Conservation (phyloP, 37 sponge, comb jelly and placozoan species). For the Mnemiopsis leidyi region DNA sequence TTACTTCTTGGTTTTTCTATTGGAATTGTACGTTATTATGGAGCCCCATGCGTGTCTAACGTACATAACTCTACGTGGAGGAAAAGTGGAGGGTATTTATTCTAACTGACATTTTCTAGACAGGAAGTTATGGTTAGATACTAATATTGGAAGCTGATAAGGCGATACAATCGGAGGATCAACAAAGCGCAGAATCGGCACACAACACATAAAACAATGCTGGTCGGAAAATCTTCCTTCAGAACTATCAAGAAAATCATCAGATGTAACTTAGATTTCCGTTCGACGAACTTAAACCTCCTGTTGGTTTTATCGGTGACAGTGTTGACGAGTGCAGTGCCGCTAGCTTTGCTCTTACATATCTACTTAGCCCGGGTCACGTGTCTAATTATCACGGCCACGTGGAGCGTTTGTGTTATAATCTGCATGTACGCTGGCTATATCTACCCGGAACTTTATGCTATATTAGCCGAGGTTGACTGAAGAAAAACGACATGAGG, state of each 20-base stretch:
- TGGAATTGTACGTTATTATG: neutral
- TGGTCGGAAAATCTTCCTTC: neutral
- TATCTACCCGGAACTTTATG: neutral
- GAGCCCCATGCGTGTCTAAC: neutral
- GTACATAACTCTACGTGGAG: neutral
- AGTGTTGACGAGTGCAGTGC: conserved; percentile 7
- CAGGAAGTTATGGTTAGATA: too few relatives aligned
- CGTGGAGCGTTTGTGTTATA: neutral
- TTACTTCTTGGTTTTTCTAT: neutral
- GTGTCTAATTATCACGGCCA: neutral
- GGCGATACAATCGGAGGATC: too few relatives aligned
- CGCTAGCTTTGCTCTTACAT: neutral
- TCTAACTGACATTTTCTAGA: too few relatives aligned
- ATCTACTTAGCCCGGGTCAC: neutral
- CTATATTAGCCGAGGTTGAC: too few relatives aligned
- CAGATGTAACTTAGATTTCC: neutral
- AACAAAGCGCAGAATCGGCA: too few relatives aligned
- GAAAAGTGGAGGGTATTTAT: too few relatives aligned
- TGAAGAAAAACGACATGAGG: too few relatives aligned
- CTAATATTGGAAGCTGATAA: too few relatives aligned
- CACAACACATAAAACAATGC: conserved; percentile 27
- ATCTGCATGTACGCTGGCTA: neutral
- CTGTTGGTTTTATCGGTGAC: neutral
- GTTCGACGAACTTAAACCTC: neutral
- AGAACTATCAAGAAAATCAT: neutral